Percentiles rank a stretch among this genome's conserved stretches.
Conservation (phyloP, 1,140 invertebrate genomes). For the Agrypnia vestita region DNA sequence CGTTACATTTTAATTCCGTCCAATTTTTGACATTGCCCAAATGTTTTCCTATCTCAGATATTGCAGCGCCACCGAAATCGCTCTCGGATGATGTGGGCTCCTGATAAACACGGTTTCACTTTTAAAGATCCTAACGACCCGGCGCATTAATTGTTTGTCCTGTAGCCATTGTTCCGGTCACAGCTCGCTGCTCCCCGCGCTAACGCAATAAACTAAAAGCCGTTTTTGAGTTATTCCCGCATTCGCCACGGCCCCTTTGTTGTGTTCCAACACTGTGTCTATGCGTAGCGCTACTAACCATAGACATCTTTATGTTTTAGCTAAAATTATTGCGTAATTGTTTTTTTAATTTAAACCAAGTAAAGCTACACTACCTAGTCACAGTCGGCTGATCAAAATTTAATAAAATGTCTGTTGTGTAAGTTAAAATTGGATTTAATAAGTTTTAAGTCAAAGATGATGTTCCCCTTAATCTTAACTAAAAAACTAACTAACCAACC, state of each 20-base stretch:
- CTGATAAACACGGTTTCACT: conserved; percentile 43
- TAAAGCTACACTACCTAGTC: too few species aligned
- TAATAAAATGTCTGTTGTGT: too few species aligned
- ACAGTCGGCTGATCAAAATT: too few species aligned
- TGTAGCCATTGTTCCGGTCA: conserved; percentile 54
- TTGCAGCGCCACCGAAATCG: conserved; percentile 15
- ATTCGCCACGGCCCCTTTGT: conserved; percentile 22
- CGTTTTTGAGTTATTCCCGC: conserved; percentile 31
- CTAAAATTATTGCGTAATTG: too few species aligned
- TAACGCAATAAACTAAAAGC: conserved; percentile 33
- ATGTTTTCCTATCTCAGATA: not conserved
- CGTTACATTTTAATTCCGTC: not conserved
- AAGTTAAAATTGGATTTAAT: too few species aligned
- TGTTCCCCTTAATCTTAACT: too few species aligned
- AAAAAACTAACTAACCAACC: too few species aligned
- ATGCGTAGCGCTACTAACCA: too few species aligned
- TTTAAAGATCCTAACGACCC: conserved; percentile 38
- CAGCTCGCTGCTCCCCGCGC: conserved; percentile 39
- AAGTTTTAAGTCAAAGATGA: too few species aligned
- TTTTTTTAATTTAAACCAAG: too few species aligned
- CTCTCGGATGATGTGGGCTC: conserved; percentile 18
- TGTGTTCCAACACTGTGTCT: not conserved
- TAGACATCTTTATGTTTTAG: too few species aligned
- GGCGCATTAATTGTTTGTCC: conserved; percentile 57
- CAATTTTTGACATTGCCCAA: conserved; percentile 7